Evolutionary conservation across 2,113 vertebrate species (phyloP).

Genomic region (Coreoperca whiteheadi): DNA sequence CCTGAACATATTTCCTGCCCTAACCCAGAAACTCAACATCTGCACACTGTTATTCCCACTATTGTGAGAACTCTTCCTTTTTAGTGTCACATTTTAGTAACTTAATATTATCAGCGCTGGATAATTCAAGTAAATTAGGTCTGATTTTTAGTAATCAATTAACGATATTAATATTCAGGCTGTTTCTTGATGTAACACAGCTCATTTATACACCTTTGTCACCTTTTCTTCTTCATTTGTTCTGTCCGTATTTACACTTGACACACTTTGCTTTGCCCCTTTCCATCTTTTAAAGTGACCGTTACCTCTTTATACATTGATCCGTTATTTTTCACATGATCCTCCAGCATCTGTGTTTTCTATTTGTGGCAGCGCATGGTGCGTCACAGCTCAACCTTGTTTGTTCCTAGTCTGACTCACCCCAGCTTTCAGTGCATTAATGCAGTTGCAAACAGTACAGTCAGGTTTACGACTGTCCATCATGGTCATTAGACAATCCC

Average conservation of each 20-base stretch:
- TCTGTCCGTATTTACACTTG: background rate
- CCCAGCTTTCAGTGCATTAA: constrained; percentile 56
- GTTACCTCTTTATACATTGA: constrained; percentile 30
- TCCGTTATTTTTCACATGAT: constrained; percentile 43
- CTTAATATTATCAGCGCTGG: background rate
- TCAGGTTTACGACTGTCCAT: constrained; percentile 26
- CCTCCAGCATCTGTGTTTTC: constrained; percentile 67
- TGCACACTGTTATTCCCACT: background rate
- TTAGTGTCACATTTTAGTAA: background rate
- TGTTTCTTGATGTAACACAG: background rate
- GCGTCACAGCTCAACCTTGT: constrained; percentile 74
- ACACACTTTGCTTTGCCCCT: background rate
- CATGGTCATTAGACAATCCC: background rate
- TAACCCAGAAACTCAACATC: background rate
- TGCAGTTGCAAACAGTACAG: constrained; percentile 48
- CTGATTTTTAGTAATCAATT: background rate
- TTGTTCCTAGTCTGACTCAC: constrained; percentile 75
- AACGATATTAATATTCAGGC: background rate
- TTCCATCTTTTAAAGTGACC: constrained; percentile 9
- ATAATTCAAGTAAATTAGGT: background rate
- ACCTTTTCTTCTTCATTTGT: background rate
- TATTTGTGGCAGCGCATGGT: constrained; percentile 59
- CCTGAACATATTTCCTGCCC: background rate
- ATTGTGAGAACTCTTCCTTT: background rate
- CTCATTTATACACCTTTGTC: background rate